A percentile compares a stretch with the other conserved stretches of the same genome.
Evolutionary conservation across 2,113 vertebrate species (phyloP).

Genomic region (Epinephelus lanceolatus): DNA sequence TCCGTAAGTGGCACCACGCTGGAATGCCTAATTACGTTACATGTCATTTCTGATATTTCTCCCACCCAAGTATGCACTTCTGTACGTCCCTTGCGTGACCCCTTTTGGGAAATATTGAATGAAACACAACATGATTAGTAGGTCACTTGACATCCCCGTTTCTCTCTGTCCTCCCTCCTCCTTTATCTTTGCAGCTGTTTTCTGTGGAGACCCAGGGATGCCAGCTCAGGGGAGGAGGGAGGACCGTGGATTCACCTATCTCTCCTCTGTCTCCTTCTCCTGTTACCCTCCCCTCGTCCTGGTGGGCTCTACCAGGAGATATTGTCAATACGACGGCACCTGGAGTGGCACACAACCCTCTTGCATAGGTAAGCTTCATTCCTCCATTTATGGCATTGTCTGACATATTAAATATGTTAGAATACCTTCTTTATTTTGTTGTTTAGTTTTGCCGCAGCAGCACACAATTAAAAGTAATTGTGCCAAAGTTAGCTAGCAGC

Average conservation of each 20-base stretch:
- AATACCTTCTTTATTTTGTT: neutral
- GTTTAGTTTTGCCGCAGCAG: too few species aligned
- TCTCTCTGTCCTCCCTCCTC: neutral
- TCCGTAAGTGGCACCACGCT: slow-evolving; percentile 89
- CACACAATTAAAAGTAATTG: too few species aligned
- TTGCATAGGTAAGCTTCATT: slow-evolving; percentile 90
- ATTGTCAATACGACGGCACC: slow-evolving; percentile 95
- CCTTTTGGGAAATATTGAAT: neutral
- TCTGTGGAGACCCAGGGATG: slow-evolving; percentile 95
- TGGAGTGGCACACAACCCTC: slow-evolving; percentile 98
- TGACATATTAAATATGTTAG: neutral
- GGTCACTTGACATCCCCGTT: neutral
- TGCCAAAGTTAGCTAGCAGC: too few species aligned
- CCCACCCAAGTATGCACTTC: neutral
- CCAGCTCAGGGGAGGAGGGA: slow-evolving; percentile 92
- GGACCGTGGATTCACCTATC: slow-evolving; percentile 95
- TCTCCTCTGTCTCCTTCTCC: slow-evolving; percentile 94
- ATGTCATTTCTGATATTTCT: slow-evolving; percentile 5
- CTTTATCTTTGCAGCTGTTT: slow-evolving; percentile 88
- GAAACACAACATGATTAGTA: neutral
- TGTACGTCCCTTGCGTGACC: neutral
- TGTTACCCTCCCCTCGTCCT: slow-evolving; percentile 91
- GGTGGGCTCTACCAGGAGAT: slow-evolving; percentile 92
- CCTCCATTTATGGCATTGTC: neutral
- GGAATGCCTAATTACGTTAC: slow-evolving; percentile 17